These are phyloP conservation scores for Apus apus DNA, from an alignment of 2,113 vertebrate genomes.

Conservation along the genomic window DNA sequence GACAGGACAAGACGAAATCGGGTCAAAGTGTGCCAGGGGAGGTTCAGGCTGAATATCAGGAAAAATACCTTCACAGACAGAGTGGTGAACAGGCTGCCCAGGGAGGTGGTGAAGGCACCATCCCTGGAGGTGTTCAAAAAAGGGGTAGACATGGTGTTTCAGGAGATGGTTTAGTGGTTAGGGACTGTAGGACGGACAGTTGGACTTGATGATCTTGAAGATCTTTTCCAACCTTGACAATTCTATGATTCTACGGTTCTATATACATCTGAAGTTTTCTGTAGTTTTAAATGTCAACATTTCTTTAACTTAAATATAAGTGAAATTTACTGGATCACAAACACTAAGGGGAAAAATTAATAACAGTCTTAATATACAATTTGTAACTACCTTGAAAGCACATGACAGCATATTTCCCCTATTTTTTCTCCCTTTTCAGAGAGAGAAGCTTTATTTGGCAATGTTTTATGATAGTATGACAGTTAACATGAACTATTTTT, in stretches of 20 bases:
- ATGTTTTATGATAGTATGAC: neutral
- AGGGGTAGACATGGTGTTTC: no score
- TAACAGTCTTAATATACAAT: neutral
- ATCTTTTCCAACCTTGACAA: no score
- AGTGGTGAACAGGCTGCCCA: no score
- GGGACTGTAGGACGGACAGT: no score
- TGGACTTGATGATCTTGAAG: no score
- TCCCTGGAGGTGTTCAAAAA: no score
- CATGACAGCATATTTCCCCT: neutral
- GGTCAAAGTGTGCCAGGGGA: no score
- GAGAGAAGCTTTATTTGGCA: neutral
- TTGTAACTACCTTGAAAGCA: neutral
- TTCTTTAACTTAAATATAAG: neutral
- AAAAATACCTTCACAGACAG: no score
- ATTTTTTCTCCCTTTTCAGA: neutral
- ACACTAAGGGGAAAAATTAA: neutral
- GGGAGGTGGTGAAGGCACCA: no score
- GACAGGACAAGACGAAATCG: no score
- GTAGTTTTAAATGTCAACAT: neutral
- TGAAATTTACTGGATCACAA: neutral
- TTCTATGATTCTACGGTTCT: neutral
- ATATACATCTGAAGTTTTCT: neutral
- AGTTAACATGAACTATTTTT: neutral
- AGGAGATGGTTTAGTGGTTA: no score
- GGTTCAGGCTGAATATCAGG: no score